Evolutionary conservation across 2,797 vertebrate species (phyloP).

Genomic region (Phyllotis vaccarum): DNA sequence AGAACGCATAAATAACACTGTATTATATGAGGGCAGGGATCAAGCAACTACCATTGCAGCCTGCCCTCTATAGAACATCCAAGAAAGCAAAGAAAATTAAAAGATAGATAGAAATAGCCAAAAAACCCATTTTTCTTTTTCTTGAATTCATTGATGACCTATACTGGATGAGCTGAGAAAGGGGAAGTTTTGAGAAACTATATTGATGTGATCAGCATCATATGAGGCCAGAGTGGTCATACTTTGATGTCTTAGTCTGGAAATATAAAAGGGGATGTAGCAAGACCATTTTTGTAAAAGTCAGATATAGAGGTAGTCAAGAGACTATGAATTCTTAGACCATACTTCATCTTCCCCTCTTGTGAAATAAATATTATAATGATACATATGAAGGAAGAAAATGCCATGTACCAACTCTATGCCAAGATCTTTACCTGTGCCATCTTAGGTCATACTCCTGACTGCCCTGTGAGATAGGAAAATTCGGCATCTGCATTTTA

Average conservation of each 20-base stretch:
- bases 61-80: too few relatives aligned
- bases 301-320: background rate
- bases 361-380: background rate
- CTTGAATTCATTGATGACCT: background rate
- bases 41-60: background rate
- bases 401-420: background rate
- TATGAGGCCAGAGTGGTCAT: background rate
- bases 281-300: background rate
- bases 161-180: background rate
- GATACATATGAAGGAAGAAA: background rate
- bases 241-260: background rate
- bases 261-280: background rate
- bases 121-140: background rate
- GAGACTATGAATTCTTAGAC: background rate
- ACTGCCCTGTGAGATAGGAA: background rate
- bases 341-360: background rate
- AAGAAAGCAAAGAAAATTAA: background rate
- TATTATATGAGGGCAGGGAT: background rate
- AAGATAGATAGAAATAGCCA: background rate
- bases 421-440: background rate
- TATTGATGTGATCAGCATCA: too few relatives aligned
- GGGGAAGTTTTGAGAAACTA: background rate
- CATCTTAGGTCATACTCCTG: background rate
- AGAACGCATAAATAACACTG: background rate
- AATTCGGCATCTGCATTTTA: background rate